These are phyloP conservation scores for Tenebrio molitor DNA, from an alignment of 1,140 invertebrate genomes.

Conservation along the genomic window DNA sequence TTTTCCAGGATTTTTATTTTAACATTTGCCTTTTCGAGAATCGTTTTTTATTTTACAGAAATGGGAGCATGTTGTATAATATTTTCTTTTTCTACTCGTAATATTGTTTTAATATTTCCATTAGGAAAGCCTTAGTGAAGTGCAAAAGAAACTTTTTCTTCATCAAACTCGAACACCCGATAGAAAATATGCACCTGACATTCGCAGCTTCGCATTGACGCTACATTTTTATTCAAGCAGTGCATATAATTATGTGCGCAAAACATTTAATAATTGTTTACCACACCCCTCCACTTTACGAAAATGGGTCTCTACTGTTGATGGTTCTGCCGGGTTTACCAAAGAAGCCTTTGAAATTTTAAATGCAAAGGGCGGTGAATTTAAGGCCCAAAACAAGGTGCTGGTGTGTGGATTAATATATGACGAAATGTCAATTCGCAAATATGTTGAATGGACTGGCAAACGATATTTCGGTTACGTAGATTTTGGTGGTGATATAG, in stretches of 20 bases:
- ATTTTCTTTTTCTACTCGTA: too few species aligned
- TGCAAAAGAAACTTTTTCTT: conserved; percentile 24
- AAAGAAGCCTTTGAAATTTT: conserved; percentile 56
- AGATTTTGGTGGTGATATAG: conserved; percentile 48
- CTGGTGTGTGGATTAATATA: conserved; percentile 43
- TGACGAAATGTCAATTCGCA: conserved; percentile 58
- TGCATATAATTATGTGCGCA: conserved; percentile 55
- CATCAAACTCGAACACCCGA: conserved; percentile 7
- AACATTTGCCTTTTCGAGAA: too few species aligned
- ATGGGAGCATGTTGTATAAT: too few species aligned
- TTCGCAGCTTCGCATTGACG: conserved; percentile 59
- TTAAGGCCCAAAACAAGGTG: background rate
- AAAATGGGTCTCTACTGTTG: conserved; percentile 61
- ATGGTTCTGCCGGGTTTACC: conserved; percentile 60
- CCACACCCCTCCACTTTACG: conserved; percentile 59
- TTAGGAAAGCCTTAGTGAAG: background rate
- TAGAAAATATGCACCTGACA: conserved; percentile 44
- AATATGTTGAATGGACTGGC: conserved; percentile 55
- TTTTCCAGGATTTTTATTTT: too few species aligned
- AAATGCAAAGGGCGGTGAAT: background rate
- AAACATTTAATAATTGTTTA: too few species aligned
- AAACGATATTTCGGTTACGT: conserved; percentile 50
- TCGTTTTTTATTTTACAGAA: too few species aligned
- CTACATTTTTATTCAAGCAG: conserved; percentile 59
- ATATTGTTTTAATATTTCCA: too few species aligned